These are phyloP conservation scores for Catostomus latipinnis DNA, from an alignment of 2,797 vertebrate genomes.

Conservation along the genomic window DNA sequence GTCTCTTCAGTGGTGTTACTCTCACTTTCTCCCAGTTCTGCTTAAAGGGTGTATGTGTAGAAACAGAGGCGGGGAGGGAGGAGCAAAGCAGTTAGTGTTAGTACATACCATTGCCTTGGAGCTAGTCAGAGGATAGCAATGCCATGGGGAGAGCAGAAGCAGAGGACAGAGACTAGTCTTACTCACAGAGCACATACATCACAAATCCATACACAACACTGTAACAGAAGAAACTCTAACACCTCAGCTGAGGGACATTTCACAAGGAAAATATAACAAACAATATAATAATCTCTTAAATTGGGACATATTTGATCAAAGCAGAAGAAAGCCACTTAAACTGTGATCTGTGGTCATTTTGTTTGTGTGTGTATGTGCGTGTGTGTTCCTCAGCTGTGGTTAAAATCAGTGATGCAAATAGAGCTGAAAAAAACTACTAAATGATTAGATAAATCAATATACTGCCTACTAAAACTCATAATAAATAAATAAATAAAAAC, in stretches of 20 bases:
- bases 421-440: neutral
- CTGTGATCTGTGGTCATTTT: neutral
- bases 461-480: too few species aligned
- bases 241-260: slow-evolving; percentile 39
- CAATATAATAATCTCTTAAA: neutral
- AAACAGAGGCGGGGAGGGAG: slow-evolving; percentile 67
- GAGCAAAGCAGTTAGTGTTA: slow-evolving; percentile 79
- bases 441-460: neutral
- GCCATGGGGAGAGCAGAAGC: slow-evolving; percentile 75
- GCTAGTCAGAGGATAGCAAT: slow-evolving; percentile 91
- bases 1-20: slow-evolving; percentile 43
- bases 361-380: too few species aligned
- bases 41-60: slow-evolving; percentile 56
- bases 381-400: too few species aligned
- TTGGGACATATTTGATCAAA: neutral
- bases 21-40: slow-evolving; percentile 72
- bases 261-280: neutral
- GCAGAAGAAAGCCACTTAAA: neutral
- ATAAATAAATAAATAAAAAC: too few species aligned
- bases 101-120: slow-evolving; percentile 95
- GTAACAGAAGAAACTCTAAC: slow-evolving; percentile 19
- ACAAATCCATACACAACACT: slow-evolving; percentile 71
- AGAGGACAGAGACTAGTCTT: slow-evolving; percentile 94
- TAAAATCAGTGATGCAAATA: neutral
- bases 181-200: slow-evolving; percentile 87